Conservation (phyloP, 1,140 invertebrate genomes). For the Nebria ingens region DNA sequence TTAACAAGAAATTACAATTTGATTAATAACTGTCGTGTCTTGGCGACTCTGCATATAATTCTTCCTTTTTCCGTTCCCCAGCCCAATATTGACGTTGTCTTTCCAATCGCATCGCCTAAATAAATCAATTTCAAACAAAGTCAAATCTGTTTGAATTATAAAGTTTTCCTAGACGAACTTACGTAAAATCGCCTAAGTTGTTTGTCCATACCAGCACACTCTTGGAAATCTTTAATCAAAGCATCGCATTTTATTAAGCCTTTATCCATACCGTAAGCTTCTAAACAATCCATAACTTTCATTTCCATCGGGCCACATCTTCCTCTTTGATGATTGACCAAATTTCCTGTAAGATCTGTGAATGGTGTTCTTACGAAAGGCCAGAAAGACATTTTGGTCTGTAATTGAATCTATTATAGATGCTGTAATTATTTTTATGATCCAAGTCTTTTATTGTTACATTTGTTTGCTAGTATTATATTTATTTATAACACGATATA, state of each 20-base stretch:
- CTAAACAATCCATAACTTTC: slow-evolving; percentile 56
- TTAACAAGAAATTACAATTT: slow-evolving; percentile 11
- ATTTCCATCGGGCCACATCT: slow-evolving; percentile 54
- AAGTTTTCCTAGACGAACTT: slow-evolving; percentile 14
- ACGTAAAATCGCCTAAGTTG: slow-evolving; percentile 45
- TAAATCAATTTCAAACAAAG: slow-evolving; percentile 6
- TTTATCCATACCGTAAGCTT: slow-evolving; percentile 56
- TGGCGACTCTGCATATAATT: slow-evolving; percentile 37
- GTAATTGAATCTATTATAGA: slow-evolving; percentile 8
- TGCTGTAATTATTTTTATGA: too few species aligned
- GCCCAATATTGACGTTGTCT: slow-evolving; percentile 39
- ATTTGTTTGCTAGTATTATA: too few species aligned
- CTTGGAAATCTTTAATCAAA: slow-evolving; percentile 51
- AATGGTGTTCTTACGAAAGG: slow-evolving; percentile 52
- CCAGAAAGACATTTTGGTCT: slow-evolving; percentile 37
- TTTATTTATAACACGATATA: not conserved
- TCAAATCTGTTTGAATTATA: not conserved
- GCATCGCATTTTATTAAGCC: slow-evolving; percentile 44
- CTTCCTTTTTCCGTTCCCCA: slow-evolving; percentile 36
- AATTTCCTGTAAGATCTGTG: slow-evolving; percentile 51
- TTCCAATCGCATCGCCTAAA: slow-evolving; percentile 44
- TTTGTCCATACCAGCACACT: slow-evolving; percentile 49
- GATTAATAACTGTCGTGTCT: slow-evolving; percentile 37
- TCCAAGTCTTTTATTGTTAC: too few species aligned
- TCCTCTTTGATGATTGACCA: slow-evolving; percentile 50